Evolutionary conservation across 2,113 vertebrate species (phyloP), one percentile per base, ranked within the genome.

Genomic region (Rattus rattus): DNA sequence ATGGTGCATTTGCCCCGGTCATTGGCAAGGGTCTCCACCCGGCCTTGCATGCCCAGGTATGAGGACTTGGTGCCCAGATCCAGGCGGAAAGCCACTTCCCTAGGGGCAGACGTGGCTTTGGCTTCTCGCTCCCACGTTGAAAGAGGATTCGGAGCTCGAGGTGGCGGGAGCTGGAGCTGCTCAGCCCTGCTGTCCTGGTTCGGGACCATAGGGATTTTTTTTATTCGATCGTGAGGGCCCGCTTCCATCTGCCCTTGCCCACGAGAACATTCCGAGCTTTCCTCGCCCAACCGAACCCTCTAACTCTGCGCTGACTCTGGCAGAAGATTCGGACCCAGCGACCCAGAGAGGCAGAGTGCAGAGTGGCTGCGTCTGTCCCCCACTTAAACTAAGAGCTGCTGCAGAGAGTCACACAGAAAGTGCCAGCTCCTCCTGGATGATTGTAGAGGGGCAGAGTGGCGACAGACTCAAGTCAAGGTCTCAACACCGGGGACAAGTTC

Each of bases 11-110:
- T 99, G 92, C 99, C 99, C 97, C 99, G 99, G 97, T 99, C 99
- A 56, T 99, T 99, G 95, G 99, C 99, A 49, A 99, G 99, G 96
- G 99, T 99, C 96, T 99, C 99, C 97, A 99, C 99, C 99, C 99
- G 99, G 47, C 99, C 99, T 95, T 99, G 99, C 95, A 99, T 99
- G 49, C 98, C 99, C 96, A 99, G 99, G 86, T 99, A 99, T 91
- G 99, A 54, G 77, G 52, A 36, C 49, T 6, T 20, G 49, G 77
- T 36, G 77, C 30, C 52, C 77, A 54, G 77, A 96, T 99, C 99
- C 94, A 99, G 99, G 76, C 99, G 98, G 7, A 99, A 98, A 63
- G 98, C 99, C 97, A 98, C 98, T 98, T 99, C 99, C 98, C 99
- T 99, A 65, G 99, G 47, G 8, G 43, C 36, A 0, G 22, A 47